phyloP scores from a whole-genome alignment of 2,113 vertebrate genomes.

The Butorides virescens region DNA sequence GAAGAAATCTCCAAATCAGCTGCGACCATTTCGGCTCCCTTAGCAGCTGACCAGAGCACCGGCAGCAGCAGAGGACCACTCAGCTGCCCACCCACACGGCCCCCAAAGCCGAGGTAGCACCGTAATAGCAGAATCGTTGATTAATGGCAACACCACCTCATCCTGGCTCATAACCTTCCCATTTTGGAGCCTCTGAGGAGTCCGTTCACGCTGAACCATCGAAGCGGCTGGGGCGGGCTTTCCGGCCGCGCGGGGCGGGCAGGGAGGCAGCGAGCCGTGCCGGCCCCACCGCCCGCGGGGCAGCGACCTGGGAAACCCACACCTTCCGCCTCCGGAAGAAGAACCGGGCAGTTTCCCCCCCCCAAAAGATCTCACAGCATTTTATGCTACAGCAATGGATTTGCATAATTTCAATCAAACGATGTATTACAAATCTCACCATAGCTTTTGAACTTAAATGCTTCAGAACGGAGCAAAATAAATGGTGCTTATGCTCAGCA shows the following conservation, averaged over 20 bases:
- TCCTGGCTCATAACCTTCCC: not conserved
- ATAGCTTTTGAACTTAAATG: not conserved
- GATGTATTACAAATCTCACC: not conserved
- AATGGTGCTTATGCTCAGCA: not conserved
- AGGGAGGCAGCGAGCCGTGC: not conserved
- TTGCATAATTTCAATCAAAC: not conserved
- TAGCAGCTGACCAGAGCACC: not conserved
- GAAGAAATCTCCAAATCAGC: not conserved
- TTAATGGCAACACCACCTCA: not conserved
- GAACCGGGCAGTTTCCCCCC: not conserved
- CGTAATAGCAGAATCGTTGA: not conserved
- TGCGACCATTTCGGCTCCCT: not conserved
- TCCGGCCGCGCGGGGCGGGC: accelerated
- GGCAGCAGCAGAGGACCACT: not conserved
- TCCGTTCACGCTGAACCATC: accelerated
- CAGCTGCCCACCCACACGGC: not conserved
- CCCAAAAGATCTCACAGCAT: not conserved
- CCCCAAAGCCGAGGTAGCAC: accelerated
- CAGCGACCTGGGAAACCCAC: not conserved
- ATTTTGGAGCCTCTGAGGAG: not conserved
- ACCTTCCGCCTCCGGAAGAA: not conserved
- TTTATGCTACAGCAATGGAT: not conserved
- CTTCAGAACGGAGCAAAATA: not conserved
- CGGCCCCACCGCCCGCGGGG: accelerated
- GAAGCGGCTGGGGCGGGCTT: accelerated